A percentile compares a stretch with the other conserved stretches of the same genome.
These are phyloP conservation scores for Lanius ludovicianus DNA, from an alignment of 2,113 vertebrate genomes.

Conservation along the genomic window DNA sequence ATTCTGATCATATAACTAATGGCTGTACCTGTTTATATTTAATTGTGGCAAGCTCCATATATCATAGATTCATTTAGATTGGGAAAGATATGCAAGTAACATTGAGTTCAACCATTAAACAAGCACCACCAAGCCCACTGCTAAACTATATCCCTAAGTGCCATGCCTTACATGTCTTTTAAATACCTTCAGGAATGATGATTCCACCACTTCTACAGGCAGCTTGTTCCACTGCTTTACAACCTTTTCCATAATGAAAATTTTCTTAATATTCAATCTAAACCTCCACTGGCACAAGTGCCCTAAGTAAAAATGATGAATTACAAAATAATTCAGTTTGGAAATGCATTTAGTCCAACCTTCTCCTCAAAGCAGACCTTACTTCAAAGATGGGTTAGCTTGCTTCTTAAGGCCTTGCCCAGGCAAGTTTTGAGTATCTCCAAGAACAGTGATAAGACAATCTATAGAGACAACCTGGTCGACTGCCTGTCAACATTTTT, in stretches of 20 bases:
- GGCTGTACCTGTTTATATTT: not conserved
- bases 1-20: not conserved
- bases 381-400: not conserved
- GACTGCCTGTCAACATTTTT: not conserved
- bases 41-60: not conserved
- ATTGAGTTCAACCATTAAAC: not conserved
- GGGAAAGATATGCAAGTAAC: not conserved
- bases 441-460: not conserved
- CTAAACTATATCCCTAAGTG: not conserved
- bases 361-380: not conserved
- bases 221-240: not conserved
- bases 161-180: not conserved
- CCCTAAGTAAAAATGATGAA: not conserved
- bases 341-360: not conserved
- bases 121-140: not conserved
- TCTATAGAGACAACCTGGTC: not conserved
- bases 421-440: not conserved
- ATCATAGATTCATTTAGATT: not conserved
- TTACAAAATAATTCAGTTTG: not conserved
- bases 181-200: not conserved
- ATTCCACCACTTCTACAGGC: not conserved
- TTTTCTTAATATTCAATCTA: not conserved
- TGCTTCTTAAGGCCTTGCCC: not conserved
- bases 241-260: not conserved
- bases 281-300: not conserved